A percentile compares a stretch with the other conserved stretches of the same genome.
Conservation (phyloP, 2,888 invertebrate genomes). For the Rhaphigaster nebulosa region DNA sequence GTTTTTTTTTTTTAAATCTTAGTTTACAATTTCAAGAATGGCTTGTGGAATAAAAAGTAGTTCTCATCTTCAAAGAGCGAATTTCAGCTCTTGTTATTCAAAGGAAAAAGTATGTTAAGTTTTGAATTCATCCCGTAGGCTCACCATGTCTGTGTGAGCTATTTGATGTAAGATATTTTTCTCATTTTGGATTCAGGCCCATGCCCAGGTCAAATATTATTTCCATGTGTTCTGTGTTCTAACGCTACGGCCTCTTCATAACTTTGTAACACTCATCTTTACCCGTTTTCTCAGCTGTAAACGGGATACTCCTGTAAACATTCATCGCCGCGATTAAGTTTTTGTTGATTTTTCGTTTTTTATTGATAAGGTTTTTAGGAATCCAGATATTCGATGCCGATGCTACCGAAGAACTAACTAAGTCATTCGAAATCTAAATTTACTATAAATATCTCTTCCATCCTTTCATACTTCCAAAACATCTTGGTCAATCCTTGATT, state of each 20-base stretch:
- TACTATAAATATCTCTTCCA: too few relatives aligned
- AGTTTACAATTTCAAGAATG: not conserved
- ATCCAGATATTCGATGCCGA: too few relatives aligned
- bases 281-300: conserved; percentile 12
- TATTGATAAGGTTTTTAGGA: too few relatives aligned
- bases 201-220: conserved; percentile 40
- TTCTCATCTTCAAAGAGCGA: not conserved
- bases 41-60: not conserved
- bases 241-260: conserved; percentile 26
- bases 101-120: conserved; percentile 40
- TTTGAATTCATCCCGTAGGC: conserved; percentile 43
- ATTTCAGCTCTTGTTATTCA: conserved; percentile 32
- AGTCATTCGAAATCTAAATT: too few relatives aligned
- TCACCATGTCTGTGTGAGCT: not conserved
- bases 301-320: not conserved
- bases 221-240: conserved; percentile 44
- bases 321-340: not conserved
- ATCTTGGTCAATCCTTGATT: too few relatives aligned
- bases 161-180: conserved; percentile 39
- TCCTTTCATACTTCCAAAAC: too few relatives aligned
- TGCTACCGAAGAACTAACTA: too few relatives aligned
- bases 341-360: too few relatives aligned
- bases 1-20: not conserved
- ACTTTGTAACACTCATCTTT: conserved; percentile 9
- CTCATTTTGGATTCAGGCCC: conserved; percentile 25